phyloP scores from a whole-genome alignment of 2,113 vertebrate species.

The Anolis sagrei region DNA sequence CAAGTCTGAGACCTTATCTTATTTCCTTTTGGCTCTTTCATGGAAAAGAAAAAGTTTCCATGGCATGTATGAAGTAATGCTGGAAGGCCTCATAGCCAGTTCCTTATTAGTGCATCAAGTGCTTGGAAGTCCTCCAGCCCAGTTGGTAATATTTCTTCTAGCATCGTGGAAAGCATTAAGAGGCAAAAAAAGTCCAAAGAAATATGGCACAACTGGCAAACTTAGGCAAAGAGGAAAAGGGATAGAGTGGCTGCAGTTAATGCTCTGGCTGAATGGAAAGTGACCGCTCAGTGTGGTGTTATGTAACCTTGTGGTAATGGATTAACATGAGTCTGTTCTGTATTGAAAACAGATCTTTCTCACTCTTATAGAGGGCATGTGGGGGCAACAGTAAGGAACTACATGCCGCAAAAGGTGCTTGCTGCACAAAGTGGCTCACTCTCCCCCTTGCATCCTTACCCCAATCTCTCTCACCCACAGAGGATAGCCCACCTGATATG shows the following conservation, averaged over 20 bases:
- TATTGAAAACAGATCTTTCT: constrained; percentile 13
- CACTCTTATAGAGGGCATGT: not conserved
- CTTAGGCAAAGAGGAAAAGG: not conserved
- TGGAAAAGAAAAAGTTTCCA: constrained; percentile 48
- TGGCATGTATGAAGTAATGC: constrained; percentile 47
- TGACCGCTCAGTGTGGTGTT: not conserved
- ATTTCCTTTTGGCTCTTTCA: constrained; percentile 24
- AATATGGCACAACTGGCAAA: constrained; percentile 56
- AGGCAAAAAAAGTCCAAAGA: constrained; percentile 42
- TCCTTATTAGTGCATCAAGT: constrained; percentile 37
- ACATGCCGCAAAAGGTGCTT: not conserved
- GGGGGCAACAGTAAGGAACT: not conserved
- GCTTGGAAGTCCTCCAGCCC: constrained; percentile 41
- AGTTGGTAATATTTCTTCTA: constrained; percentile 55
- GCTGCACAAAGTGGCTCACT: not conserved
- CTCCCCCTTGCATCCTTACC: not conserved
- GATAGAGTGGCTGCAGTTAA: not conserved
- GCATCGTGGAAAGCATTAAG: constrained; percentile 43
- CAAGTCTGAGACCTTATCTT: constrained; percentile 26
- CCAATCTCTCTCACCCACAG: no score
- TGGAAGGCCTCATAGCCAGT: constrained; percentile 42
- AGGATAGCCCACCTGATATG: not conserved
- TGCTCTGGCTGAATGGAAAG: constrained; percentile 18
- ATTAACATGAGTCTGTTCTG: constrained; percentile 10
- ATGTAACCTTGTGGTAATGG: constrained; percentile 17